A percentile compares a stretch with the other conserved stretches of the same genome.
Evolutionary conservation across 2,888 invertebrate species (phyloP).

Genomic region (Zhuqinia jingwanae): DNA sequence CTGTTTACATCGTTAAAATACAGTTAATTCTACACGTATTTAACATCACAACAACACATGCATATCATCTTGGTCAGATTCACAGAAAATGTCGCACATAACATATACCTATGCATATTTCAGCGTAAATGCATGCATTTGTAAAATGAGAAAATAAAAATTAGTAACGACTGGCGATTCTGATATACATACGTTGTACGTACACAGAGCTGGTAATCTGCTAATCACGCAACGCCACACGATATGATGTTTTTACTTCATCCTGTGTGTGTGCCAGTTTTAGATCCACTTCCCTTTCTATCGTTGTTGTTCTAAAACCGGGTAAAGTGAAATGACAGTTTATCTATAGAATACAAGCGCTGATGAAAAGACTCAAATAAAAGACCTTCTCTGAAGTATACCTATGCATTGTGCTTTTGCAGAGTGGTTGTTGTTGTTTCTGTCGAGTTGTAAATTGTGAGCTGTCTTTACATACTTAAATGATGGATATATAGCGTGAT

Average conservation of each 20-base stretch:
- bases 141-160: conserved; percentile 10
- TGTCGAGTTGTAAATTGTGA: not conserved
- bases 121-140: conserved; percentile 11
- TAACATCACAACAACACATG: too few species aligned
- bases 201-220: not conserved
- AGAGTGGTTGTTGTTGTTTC: too few species aligned
- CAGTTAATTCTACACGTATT: not conserved
- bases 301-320: conserved; percentile 58
- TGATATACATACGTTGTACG: not conserved
- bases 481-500: too few species aligned
- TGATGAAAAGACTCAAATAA: conserved; percentile 2
- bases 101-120: too few species aligned
- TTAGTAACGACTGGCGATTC: not conserved
- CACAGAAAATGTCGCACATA: too few species aligned
- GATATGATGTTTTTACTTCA: conserved; percentile 16
- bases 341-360: not conserved
- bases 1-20: conserved; percentile 23
- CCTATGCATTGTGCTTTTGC: too few species aligned
- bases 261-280: conserved; percentile 68
- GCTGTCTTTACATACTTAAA: too few species aligned
- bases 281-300: conserved; percentile 68
- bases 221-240: conserved; percentile 44
- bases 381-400: not conserved
- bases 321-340: conserved; percentile 53
- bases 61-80: too few species aligned